Evolutionary conservation across 2,797 vertebrate genomes (phyloP).

Genomic region (Acanthornis magna): DNA sequence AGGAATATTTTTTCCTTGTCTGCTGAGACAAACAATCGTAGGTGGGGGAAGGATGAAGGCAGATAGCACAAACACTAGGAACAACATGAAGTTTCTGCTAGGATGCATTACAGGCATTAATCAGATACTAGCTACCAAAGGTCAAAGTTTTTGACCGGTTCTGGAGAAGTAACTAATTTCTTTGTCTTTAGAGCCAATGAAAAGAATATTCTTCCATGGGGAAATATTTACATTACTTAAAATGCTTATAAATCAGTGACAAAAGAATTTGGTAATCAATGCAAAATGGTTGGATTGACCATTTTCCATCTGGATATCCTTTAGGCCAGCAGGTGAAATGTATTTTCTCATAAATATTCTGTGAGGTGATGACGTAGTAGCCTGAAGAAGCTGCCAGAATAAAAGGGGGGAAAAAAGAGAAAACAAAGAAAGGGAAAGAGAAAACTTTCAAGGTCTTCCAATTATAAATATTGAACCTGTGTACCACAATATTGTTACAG

Average conservation of each 20-base stretch:
- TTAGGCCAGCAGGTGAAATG: background rate
- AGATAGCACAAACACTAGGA: background rate
- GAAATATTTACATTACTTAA: background rate
- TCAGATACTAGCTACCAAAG: background rate
- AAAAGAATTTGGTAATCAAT: background rate
- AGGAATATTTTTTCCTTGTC: slow-evolving; percentile 4
- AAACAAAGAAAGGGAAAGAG: background rate
- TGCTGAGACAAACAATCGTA: background rate
- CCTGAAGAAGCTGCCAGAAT: background rate
- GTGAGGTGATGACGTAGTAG: background rate
- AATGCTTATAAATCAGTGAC: background rate
- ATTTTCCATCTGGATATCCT: background rate
- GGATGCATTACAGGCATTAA: background rate
- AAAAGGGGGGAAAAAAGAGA: background rate
- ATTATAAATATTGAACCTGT: background rate
- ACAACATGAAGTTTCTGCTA: background rate
- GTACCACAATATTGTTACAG: background rate
- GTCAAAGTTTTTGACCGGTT: background rate
- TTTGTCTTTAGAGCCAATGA: background rate
- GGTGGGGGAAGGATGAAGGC: background rate
- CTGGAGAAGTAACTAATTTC: background rate
- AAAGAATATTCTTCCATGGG: background rate
- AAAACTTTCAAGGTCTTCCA: background rate
- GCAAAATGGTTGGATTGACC: background rate
- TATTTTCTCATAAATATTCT: background rate